Base-by-base conservation (phyloP, 1,140 invertebrate genomes). In the Brachionus asplanchnoidis region DNA sequence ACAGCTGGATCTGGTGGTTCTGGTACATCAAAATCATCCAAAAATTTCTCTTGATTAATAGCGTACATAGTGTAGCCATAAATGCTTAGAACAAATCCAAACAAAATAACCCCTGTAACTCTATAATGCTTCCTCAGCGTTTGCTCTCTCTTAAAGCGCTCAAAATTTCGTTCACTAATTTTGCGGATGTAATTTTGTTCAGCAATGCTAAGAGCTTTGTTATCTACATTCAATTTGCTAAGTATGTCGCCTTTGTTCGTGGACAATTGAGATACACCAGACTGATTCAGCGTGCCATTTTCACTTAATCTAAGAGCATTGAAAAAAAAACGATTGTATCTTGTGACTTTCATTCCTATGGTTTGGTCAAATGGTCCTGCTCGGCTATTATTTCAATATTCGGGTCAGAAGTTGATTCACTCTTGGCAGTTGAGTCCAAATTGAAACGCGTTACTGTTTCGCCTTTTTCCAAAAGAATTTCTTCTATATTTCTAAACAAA, bases 401-500 rank as follows among this genome's bases (percentile, higher is more conserved):
- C n/a, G 73, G 6, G 14, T 77, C 73, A 7, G 42, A 9, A 50
- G 28, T 77, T 26, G 73, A 26, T 36, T 77, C 73, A 26, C 14
- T 12, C 23, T 50, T 46, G 44, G 50, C 4, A 23, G 26, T 26
- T 26, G 42, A n/a, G 8, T 12, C 26, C 20, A 68, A 1, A 14
- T 9, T 14, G 5, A 84, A 80, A 89, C 87, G 90, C 92, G 82
- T 88, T 86, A 95, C 93, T 20, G 87, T 91, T 91, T 96, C 94
- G n/a, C 95, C 95, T 88, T 94, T 95, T 84, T 92, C 92, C 53
- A 92, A 92, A 86, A 96, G 90, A 32, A 95, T 93, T 82, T 93
- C 92, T 90, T 96, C 95, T 87, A 97, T 94, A 88, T 96, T 97
- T 86, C 91, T 86, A 50, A 84, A 79, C 66, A 77, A 7, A 85